Conservation (phyloP, 2,113 vertebrate species). For the Ailuropoda melanoleuca region DNA sequence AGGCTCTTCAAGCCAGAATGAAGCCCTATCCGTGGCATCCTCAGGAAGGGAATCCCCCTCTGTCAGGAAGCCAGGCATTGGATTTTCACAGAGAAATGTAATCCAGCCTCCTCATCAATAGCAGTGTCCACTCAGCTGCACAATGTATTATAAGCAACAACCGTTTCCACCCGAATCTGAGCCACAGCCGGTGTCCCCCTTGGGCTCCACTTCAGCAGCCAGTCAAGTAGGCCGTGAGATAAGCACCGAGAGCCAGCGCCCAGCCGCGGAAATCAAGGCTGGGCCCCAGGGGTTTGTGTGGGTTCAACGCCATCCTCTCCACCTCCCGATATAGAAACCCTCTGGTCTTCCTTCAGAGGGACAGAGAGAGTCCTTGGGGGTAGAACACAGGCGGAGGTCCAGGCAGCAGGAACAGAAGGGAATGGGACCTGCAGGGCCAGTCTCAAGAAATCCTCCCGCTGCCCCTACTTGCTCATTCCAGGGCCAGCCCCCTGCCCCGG, state of each 20-base stretch:
- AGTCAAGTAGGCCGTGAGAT: conserved; percentile 38
- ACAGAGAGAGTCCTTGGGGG: background rate
- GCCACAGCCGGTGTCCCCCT: background rate
- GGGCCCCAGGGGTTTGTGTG: background rate
- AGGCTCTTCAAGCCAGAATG: background rate
- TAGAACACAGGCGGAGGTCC: background rate
- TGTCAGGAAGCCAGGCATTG: background rate
- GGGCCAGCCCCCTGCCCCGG: background rate
- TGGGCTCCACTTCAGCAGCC: background rate
- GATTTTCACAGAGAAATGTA: background rate
- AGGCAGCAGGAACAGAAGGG: background rate
- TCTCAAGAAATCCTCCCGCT: background rate
- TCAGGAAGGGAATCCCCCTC: background rate
- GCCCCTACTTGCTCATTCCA: background rate
- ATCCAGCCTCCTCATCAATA: background rate
- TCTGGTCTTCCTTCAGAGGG: background rate
- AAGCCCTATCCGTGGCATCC: background rate
- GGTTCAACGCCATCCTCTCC: background rate
- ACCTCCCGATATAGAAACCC: conserved; percentile 19
- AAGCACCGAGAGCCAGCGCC: background rate
- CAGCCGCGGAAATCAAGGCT: background rate
- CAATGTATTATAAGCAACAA: conserved; percentile 69
- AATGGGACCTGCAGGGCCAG: background rate
- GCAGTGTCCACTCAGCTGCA: conserved; percentile 33
- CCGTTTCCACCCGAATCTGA: conserved; percentile 31